Evolutionary conservation across 2,113 vertebrate genomes (phyloP), one percentile per base, ranked within the genome.

Genomic region (Tachycineta bicolor): DNA sequence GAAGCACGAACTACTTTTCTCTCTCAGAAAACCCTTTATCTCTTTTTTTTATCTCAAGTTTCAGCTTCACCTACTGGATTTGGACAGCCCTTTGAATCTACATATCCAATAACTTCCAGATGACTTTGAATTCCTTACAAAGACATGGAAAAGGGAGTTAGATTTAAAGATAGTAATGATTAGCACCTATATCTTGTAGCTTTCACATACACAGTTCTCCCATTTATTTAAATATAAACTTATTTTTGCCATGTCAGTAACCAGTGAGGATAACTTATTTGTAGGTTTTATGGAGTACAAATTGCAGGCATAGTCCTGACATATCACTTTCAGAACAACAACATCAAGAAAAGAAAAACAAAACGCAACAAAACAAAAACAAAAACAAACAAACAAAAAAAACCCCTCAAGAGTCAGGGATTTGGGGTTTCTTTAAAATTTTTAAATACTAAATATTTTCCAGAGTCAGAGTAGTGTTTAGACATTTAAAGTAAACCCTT

Each of bases 21-120:
- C 28, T 53, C 78, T 69, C 50, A 63, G 55, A 87, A 84, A 90
- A 69, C 59, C 47, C 83, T 88, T 60, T 20, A 15, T 88, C 96
- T 81, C 47, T 67, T 70, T 93, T 70, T 93, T 55, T 75, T 47
- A 89, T 91, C 59, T 95, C 46, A 79, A 70, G 9, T 73, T 76
- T 89, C 64, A 84, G 31, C 70, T 90, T 93, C 64, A 53, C 22
- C 16, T 88, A 22, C 39, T 89, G 59, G 17, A 63, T 94, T 95
- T 89, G 31, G 41, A 10, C 73, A 95, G n/a, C 20, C 14, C 62
- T 84, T 70, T 44, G 37, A 97, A 93, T 96, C 88, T 91, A 81
- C 93, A 92, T 92, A 83, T 6, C 26, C 62, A 63, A 44, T 67
- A 46, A 11, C 12, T 79, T 90, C 59, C 12, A 71, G 56, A 87